Evolutionary conservation across 2,797 vertebrate species (phyloP).

Genomic region (Macropus fuliginosus): DNA sequence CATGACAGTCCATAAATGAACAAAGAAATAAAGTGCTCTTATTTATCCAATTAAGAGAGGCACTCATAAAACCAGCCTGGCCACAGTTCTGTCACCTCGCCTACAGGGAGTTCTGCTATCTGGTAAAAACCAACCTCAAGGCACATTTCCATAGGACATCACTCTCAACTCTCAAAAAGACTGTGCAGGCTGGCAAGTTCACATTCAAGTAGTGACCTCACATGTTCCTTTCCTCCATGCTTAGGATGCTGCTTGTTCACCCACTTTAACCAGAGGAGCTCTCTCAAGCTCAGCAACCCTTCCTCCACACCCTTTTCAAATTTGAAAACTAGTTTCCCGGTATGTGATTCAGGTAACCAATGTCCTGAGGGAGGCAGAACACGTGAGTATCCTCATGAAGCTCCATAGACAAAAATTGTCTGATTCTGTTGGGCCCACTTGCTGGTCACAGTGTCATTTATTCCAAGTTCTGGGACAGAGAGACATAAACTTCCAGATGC

Average conservation of each 20-base stretch:
- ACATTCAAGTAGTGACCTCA: background rate
- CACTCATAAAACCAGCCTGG: constrained; percentile 35
- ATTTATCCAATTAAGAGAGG: constrained; percentile 44
- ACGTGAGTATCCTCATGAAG: constrained; percentile 29
- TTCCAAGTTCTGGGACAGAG: background rate
- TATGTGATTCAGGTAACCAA: background rate
- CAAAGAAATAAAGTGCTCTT: constrained; percentile 38
- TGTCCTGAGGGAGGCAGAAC: constrained; percentile 40
- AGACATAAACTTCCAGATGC: background rate
- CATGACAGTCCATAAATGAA: constrained; percentile 42
- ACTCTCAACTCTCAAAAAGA: background rate
- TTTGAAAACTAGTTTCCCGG: background rate
- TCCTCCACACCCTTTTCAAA: background rate
- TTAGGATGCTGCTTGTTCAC: background rate
- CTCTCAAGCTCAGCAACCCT: background rate
- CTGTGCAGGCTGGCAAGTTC: background rate
- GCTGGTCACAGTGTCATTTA: background rate
- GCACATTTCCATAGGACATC: background rate
- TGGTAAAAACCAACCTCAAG: background rate
- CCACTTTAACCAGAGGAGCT: background rate
- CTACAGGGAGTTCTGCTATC: background rate
- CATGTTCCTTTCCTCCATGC: background rate
- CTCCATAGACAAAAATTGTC: background rate
- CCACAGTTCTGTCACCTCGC: constrained; percentile 12
- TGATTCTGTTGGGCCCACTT: background rate